These are phyloP conservation scores for Pseudoatta argentina DNA, from an alignment of 1,140 invertebrate genomes.

Conservation along the genomic window DNA sequence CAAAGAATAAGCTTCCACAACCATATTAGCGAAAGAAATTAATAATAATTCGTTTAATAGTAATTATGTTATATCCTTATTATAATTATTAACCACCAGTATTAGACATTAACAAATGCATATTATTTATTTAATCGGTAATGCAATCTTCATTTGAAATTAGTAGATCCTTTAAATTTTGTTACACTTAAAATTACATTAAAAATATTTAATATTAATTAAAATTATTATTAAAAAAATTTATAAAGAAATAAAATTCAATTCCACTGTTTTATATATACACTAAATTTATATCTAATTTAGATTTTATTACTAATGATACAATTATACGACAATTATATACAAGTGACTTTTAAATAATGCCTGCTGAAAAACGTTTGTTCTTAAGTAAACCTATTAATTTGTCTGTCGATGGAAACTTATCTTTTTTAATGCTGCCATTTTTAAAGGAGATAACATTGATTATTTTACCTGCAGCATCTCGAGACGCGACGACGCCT, in stretches of 20 bases:
- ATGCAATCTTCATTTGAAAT: background rate
- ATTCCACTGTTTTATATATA: background rate
- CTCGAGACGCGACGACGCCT: constrained; percentile 83
- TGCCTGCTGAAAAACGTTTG: background rate
- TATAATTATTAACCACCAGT: background rate
- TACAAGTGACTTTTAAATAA: background rate
- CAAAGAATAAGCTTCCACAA: background rate
- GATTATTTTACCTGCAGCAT: constrained; percentile 81
- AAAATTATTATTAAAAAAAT: background rate
- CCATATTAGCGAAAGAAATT: background rate
- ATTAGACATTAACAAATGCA: background rate
- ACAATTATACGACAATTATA: constrained; percentile 1
- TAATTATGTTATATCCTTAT: background rate
- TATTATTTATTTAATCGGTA: background rate
- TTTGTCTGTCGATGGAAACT: background rate
- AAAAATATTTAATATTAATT: too few species aligned
- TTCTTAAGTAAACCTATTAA: constrained; percentile 12
- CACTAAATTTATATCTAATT: background rate
- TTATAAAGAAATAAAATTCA: background rate
- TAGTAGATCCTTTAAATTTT: background rate
- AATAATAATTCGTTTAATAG: background rate
- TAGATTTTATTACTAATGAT: constrained; percentile 24
- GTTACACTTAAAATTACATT: background rate
- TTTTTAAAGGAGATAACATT: constrained; percentile 17
- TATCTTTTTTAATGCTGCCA: background rate